Percentiles rank a stretch among this genome's conserved stretches.
These are phyloP conservation scores for Oxygymnocypris stewartii DNA, from an alignment of 2,113 vertebrate species.

Conservation along the genomic window DNA sequence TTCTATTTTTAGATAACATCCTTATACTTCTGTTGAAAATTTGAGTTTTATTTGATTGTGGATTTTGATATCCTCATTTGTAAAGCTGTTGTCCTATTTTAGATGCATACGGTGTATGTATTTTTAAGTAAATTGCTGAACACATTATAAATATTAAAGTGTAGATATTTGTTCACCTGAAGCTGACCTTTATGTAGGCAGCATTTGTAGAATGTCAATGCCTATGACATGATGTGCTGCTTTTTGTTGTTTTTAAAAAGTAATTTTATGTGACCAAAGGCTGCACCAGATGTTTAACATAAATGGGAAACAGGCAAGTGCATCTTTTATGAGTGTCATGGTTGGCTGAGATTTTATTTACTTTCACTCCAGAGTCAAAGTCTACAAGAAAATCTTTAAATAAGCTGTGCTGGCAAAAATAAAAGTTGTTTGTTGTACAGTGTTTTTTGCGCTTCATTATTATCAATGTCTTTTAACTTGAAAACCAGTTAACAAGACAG, in stretches of 20 bases:
- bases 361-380: slow-evolving; percentile 1
- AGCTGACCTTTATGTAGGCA: background rate
- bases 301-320: background rate
- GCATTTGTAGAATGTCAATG: slow-evolving; percentile 6
- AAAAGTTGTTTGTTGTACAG: background rate
- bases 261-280: slow-evolving; percentile 32
- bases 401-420: slow-evolving; percentile 18
- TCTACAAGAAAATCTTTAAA: background rate
- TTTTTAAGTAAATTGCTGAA: slow-evolving; percentile 68
- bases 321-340: background rate
- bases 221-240: slow-evolving; percentile 13
- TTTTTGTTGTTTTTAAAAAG: slow-evolving; percentile 36
- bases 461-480: background rate
- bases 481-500: background rate
- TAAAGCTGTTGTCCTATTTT: slow-evolving; percentile 66
- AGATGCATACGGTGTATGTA: slow-evolving; percentile 65
- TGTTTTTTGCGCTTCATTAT: background rate
- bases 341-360: slow-evolving; percentile 30
- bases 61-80: slow-evolving; percentile 61
- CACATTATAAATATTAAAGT: slow-evolving; percentile 65
- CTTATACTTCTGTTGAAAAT: slow-evolving; percentile 36
- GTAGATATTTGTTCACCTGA: slow-evolving; percentile 1
- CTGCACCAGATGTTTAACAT: slow-evolving; percentile 16
- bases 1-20: slow-evolving; percentile 58
- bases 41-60: slow-evolving; percentile 63